Evolutionary conservation across 1,140 invertebrate genomes (phyloP), one percentile per base, ranked within the genome.

Genomic region (Drosophila parvula): DNA sequence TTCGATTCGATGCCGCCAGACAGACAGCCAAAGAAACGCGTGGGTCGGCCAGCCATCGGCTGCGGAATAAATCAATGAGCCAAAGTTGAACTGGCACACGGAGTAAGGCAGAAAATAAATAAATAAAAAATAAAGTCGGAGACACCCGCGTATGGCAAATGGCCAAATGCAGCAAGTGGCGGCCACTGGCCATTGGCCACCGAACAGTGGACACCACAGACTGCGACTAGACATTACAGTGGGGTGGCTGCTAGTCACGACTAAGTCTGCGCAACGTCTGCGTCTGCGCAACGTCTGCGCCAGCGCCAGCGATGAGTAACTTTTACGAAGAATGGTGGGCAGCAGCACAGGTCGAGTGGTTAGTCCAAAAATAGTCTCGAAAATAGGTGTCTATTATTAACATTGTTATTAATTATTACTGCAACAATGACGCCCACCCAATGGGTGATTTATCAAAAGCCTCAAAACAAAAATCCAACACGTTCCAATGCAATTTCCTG

Each of bases 1-100:
- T 51, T 69, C 30, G 34, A 56, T 70, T 67, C 69, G 51, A 45
- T 59, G 36, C 65, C 34, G 55, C 36, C 68, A 34, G 58, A 38
- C 51, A 55, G 51, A 27, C 34, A 55, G 50, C 28, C 45, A 27
- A 50, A 48, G 55, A 36, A 75, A 57, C 48, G 82, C 76, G 82
- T 86, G 79, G 82, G 82, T 48, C 56, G 78, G 47, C 57, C 41
- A 48, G 57, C 45, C 55, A 64, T 28, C 40, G 61, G 45, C 74
- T 57, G 68, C 60, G 60, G 79, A 80, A 84, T 84, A 84, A 84
- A 84, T 84, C 81, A 84, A 79, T 84, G 79, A 81, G 70, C 32
- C 56, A 61, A 48, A 77, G 51, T 70, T 57, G 64, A 78, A 78
- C 76, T 78, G 74, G 64, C 74, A 78, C 74, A 78, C 51, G n/a